A percentile compares a stretch with the other conserved stretches of the same genome.
Conservation (phyloP, 1,140 invertebrate genomes). For the Pararge aegeria region DNA sequence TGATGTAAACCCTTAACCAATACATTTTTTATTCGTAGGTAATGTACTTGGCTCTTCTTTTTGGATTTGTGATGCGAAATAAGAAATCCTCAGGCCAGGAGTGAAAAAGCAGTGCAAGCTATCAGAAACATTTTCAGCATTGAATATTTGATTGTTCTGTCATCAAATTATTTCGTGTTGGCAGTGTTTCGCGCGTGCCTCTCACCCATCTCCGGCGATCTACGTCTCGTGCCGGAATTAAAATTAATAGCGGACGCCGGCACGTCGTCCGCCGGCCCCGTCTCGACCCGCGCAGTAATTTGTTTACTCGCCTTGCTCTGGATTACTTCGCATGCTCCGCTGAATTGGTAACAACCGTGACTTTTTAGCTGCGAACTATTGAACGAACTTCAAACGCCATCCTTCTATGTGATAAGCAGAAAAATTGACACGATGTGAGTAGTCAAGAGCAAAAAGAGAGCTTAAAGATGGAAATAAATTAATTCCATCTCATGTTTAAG, state of each 20-base stretch:
- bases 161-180: conserved; percentile 38
- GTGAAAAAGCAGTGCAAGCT: too few relatives aligned
- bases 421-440: too few relatives aligned
- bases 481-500: too few relatives aligned
- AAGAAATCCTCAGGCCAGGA: too few relatives aligned
- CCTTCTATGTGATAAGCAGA: neutral
- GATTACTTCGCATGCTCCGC: conserved; percentile 69
- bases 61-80: too few relatives aligned
- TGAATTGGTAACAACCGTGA: conserved; percentile 67
- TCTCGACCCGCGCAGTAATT: conserved; percentile 58
- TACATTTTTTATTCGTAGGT: too few relatives aligned
- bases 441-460: too few relatives aligned
- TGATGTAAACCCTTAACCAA: too few relatives aligned
- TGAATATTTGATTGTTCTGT: conserved; percentile 21
- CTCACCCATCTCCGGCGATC: conserved; percentile 60
- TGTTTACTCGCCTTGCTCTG: conserved; percentile 70
- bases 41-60: too few relatives aligned
- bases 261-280: conserved; percentile 48
- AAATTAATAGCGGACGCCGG: conserved; percentile 70
- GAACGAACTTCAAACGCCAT: conserved; percentile 14
- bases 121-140: neutral
- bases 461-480: too few relatives aligned
- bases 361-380: conserved; percentile 41
- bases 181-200: conserved; percentile 57
- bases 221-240: conserved; percentile 66